Evolutionary conservation across 2,888 invertebrate species (phyloP).

Genomic region (Ophion slaviceki): DNA sequence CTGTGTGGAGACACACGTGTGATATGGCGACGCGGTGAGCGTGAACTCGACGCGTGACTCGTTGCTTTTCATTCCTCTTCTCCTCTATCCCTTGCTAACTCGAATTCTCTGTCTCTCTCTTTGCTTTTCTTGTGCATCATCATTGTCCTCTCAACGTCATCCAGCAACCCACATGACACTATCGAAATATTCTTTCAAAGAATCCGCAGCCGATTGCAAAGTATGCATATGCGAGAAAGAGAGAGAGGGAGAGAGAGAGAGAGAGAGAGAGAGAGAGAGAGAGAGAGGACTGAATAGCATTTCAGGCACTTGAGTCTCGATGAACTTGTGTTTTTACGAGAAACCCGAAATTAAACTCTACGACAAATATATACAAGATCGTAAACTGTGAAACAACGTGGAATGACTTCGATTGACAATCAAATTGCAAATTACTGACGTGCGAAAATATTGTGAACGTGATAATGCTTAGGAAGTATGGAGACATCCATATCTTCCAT

Average conservation of each 20-base stretch:
- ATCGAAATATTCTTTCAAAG: conserved; percentile 61
- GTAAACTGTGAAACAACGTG: background rate
- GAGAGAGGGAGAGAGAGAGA: background rate
- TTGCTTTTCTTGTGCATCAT: conserved; percentile 1
- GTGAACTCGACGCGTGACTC: conserved; percentile 62
- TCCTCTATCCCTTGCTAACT: conserved; percentile 4
- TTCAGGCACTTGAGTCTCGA: conserved; percentile 33
- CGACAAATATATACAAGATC: background rate
- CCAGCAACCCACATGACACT: conserved; percentile 46
- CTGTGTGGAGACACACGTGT: conserved; percentile 52
- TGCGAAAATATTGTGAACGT: background rate
- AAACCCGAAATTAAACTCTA: conserved; percentile 12
- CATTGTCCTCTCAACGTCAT: conserved; percentile 36
- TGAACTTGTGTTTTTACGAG: conserved; percentile 1
- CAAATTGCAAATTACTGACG: background rate
- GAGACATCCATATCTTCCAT: too few species aligned
- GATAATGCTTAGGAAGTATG: background rate
- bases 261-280: background rate
- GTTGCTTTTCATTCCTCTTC: conserved; percentile 11
- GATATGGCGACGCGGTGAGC: conserved; percentile 59
- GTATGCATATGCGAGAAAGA: background rate
- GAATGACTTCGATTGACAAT: background rate
- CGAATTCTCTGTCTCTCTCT: background rate
- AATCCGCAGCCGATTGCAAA: conserved; percentile 43
- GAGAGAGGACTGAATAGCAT: background rate